phyloP scores from a whole-genome alignment of 2,888 invertebrate genomes.

The Sarcophaga variegata region DNA sequence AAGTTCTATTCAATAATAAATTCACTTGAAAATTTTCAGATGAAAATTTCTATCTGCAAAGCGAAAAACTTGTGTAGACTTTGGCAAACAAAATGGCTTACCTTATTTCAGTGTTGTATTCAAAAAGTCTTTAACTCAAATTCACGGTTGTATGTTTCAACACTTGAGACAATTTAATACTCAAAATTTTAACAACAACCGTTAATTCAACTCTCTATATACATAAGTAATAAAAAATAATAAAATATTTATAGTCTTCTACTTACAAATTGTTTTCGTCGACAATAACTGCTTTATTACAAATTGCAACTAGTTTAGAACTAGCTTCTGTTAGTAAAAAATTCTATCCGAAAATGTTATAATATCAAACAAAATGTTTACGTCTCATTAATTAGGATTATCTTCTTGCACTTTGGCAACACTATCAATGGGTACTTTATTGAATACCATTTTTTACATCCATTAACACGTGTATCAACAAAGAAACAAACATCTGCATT shows the following conservation, averaged over 20 bases:
- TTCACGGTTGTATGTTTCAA: background rate
- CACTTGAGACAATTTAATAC: background rate
- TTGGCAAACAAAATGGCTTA: constrained; percentile 67
- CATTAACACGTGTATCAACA: constrained; percentile 11
- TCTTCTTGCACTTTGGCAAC: no score
- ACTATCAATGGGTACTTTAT: background rate
- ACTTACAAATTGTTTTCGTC: no score
- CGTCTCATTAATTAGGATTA: no score
- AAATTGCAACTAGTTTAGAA: no score
- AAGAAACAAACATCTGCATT: background rate
- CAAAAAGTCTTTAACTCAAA: background rate
- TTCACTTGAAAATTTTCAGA: constrained; percentile 23
- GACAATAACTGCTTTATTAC: no score
- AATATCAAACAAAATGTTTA: no score
- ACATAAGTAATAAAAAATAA: no score
- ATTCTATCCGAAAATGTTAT: no score
- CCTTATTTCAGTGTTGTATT: constrained; percentile 33
- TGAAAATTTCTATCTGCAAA: constrained; percentile 56
- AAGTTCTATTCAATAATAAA: constrained; percentile 9
- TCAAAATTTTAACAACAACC: background rate
- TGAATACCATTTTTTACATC: constrained; percentile 9
- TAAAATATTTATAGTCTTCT: no score
- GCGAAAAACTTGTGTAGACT: constrained; percentile 57
- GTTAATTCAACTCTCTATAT: no score
- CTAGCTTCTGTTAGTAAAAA: no score